Percentiles rank a stretch among this genome's conserved stretches.
These are phyloP conservation scores for Gnathonemus longibarbis DNA, from an alignment of 2,113 vertebrate species.

Conservation along the genomic window DNA sequence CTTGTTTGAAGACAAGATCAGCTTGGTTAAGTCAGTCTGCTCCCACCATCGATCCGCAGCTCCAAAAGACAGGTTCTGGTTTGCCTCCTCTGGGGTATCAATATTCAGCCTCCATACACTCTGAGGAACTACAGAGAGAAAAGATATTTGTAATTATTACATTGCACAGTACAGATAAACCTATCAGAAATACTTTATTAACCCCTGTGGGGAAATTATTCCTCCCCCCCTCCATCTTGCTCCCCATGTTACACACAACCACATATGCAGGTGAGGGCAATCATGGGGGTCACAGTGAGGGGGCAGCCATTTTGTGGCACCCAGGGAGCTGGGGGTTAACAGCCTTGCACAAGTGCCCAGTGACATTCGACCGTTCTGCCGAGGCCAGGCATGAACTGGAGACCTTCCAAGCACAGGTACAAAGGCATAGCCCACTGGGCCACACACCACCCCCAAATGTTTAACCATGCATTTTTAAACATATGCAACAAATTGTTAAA, in stretches of 20 bases:
- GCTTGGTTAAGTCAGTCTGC: slow-evolving; percentile 83
- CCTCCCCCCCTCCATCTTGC: too few relatives aligned
- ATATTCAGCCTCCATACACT: slow-evolving; percentile 84
- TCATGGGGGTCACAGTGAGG: too few relatives aligned
- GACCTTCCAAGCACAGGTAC: too few relatives aligned
- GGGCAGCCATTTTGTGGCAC: too few relatives aligned
- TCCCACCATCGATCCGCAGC: slow-evolving; percentile 89
- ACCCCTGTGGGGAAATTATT: neutral
- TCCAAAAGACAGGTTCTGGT: slow-evolving; percentile 70
- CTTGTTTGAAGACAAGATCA: slow-evolving; percentile 85
- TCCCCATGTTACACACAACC: too few relatives aligned
- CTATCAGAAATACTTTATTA: neutral
- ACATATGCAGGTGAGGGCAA: too few relatives aligned
- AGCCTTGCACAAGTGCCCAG: too few relatives aligned
- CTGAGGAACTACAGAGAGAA: slow-evolving; percentile 67
- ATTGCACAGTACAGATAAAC: neutral
- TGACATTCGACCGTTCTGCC: too few relatives aligned
- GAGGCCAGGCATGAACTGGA: too few relatives aligned
- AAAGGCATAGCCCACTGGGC: too few relatives aligned
- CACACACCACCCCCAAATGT: too few relatives aligned
- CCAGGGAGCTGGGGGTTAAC: too few relatives aligned
- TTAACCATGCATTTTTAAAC: neutral
- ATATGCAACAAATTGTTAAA: neutral
- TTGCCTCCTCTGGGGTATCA: slow-evolving; percentile 77
- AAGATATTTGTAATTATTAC: neutral